Conservation (phyloP, 2,888 invertebrate genomes). For the Diarsia dahlii region DNA sequence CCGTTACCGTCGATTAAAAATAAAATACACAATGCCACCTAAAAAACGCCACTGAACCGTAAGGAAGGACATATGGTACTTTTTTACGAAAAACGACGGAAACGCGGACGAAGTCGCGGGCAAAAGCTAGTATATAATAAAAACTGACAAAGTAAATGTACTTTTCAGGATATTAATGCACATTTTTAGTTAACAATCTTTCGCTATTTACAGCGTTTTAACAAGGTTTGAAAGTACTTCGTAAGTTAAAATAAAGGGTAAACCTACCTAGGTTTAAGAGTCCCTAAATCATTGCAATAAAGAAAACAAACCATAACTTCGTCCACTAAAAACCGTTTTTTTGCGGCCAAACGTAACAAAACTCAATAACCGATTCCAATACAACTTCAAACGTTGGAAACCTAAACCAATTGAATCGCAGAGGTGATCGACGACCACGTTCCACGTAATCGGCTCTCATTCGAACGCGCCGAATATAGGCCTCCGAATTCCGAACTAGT, state of each 20-base stretch:
- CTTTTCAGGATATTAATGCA: not conserved
- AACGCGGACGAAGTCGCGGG: too few relatives aligned
- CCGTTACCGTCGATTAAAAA: too few relatives aligned
- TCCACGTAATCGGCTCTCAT: conserved; percentile 57
- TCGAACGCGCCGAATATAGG: conserved; percentile 64
- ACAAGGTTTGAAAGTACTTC: not conserved
- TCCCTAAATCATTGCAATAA: not conserved
- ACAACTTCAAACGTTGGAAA: conserved; percentile 58
- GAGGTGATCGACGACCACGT: conserved; percentile 61
- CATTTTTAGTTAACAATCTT: not conserved
- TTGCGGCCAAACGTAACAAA: conserved; percentile 37
- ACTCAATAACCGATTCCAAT: conserved; percentile 57
- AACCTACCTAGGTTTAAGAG: not conserved
- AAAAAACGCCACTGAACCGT: too few relatives aligned
- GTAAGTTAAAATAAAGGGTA: not conserved
- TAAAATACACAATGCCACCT: too few relatives aligned
- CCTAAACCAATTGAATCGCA: conserved; percentile 60
- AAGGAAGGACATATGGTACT: too few relatives aligned
- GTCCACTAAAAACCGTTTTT: not conserved
- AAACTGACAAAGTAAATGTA: not conserved
- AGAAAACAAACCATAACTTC: conserved; percentile 20
- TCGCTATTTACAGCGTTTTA: not conserved
- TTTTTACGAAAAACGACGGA: too few relatives aligned
- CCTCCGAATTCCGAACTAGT: conserved; percentile 68
- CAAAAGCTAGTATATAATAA: too few relatives aligned